Evolutionary conservation across 2,797 vertebrate species (phyloP).

Genomic region (Pogoniulus pusillus): DNA sequence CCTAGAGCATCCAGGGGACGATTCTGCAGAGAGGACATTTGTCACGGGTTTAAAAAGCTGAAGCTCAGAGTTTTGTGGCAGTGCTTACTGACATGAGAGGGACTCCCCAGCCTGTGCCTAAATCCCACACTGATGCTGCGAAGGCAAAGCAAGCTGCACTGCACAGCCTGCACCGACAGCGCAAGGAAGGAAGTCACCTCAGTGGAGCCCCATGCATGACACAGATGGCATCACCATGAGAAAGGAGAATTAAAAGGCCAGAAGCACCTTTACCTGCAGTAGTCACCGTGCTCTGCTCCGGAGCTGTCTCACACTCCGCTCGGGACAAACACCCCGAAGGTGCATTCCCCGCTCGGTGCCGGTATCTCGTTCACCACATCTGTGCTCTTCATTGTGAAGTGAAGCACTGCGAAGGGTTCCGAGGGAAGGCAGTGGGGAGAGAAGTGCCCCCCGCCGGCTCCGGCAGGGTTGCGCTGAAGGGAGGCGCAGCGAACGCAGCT

Average conservation of each 20-base stretch:
- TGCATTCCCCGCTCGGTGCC: not conserved
- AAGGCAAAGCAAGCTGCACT: conserved; percentile 9
- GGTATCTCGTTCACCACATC: not conserved
- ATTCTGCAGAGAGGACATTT: not conserved
- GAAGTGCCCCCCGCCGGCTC: not conserved
- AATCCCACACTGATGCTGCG: not conserved
- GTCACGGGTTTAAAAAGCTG: not conserved
- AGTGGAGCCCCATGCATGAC: not conserved
- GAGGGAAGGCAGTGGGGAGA: not conserved
- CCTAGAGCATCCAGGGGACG: not conserved
- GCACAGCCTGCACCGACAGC: conserved; percentile 17
- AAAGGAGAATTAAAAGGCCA: conserved; percentile 39
- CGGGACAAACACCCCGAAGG: conserved; percentile 20
- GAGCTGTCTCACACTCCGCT: conserved; percentile 36
- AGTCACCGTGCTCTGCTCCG: conserved; percentile 21
- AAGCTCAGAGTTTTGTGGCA: not conserved
- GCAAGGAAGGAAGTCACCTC: conserved; percentile 31
- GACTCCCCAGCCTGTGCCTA: not conserved
- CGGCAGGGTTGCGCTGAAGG: conserved; percentile 16
- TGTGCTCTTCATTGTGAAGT: not conserved
- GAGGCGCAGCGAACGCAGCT: conserved; percentile 36
- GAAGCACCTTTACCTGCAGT: conserved; percentile 62
- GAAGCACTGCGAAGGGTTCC: not conserved
- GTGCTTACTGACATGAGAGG: not conserved
- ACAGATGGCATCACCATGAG: not conserved